Evolutionary conservation across 2,113 vertebrate species (phyloP).

Genomic region (Lophotis ruficrista): DNA sequence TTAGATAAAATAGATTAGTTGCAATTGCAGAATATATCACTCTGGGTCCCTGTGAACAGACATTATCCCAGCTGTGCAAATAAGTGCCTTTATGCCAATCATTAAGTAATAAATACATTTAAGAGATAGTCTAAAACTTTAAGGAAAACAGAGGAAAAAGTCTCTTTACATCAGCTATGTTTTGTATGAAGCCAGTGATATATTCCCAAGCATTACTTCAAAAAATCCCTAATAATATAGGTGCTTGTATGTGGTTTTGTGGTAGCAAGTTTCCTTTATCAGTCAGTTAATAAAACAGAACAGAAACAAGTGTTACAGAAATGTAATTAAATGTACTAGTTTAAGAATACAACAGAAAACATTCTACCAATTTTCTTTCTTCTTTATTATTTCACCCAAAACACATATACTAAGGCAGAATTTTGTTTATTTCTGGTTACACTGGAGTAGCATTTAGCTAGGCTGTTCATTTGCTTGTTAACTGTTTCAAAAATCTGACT

Average conservation of each 20-base stretch:
- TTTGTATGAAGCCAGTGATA: not conserved
- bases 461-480: not conserved
- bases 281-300: conserved; percentile 6
- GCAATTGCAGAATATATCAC: conserved; percentile 55
- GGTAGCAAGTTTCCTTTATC: not conserved
- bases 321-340: not conserved
- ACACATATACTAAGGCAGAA: not conserved
- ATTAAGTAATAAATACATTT: conserved; percentile 53
- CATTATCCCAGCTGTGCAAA: conserved; percentile 36
- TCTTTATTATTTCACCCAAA: not conserved
- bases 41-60: not conserved
- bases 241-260: not conserved
- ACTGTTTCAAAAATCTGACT: not conserved
- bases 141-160: not conserved
- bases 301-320: not conserved
- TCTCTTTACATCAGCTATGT: not conserved
- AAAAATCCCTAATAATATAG: not conserved
- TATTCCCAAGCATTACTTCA: not conserved
- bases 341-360: not conserved
- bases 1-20: conserved; percentile 67
- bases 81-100: conserved; percentile 40
- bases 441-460: not conserved
- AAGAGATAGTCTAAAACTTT: conserved; percentile 3
- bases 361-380: not conserved
- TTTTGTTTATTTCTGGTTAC: not conserved